Conservation (phyloP, 2,113 vertebrate species). For the Equus przewalskii region DNA sequence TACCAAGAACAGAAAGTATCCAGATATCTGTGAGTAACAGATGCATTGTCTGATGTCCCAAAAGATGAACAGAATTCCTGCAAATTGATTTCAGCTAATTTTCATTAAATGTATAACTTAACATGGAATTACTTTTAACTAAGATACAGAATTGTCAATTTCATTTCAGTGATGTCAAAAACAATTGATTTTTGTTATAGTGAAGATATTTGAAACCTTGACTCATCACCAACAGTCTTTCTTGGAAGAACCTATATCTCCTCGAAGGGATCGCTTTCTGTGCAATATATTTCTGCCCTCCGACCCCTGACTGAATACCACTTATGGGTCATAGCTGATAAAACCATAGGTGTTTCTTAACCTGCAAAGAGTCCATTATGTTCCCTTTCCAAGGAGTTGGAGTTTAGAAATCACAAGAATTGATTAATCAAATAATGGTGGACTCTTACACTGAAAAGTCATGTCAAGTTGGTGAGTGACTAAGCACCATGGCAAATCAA, state of each 20-base stretch:
- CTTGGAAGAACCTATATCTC: neutral
- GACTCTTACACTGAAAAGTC: neutral
- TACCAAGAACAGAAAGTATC: neutral
- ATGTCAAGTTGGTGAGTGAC: neutral
- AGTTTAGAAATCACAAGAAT: neutral
- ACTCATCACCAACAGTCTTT: neutral
- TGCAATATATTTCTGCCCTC: neutral
- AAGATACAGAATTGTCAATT: neutral
- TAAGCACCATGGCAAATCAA: neutral
- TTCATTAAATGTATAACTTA: neutral
- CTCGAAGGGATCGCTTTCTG: neutral
- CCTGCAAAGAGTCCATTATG: neutral
- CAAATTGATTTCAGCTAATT: neutral
- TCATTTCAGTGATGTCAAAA: neutral
- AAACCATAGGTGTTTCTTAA: neutral
- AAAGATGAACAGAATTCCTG: neutral
- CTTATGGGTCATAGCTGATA: neutral
- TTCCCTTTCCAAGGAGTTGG: neutral
- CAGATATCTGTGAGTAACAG: neutral
- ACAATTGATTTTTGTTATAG: neutral
- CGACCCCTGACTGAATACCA: neutral
- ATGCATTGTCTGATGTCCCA: neutral
- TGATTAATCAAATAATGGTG: neutral
- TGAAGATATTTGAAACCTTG: neutral
- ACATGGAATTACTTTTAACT: neutral